Percentiles rank a stretch among this genome's conserved stretches.
These are phyloP conservation scores for Sinotaia quadrata DNA, from an alignment of 2,888 invertebrate genomes.

Conservation along the genomic window DNA sequence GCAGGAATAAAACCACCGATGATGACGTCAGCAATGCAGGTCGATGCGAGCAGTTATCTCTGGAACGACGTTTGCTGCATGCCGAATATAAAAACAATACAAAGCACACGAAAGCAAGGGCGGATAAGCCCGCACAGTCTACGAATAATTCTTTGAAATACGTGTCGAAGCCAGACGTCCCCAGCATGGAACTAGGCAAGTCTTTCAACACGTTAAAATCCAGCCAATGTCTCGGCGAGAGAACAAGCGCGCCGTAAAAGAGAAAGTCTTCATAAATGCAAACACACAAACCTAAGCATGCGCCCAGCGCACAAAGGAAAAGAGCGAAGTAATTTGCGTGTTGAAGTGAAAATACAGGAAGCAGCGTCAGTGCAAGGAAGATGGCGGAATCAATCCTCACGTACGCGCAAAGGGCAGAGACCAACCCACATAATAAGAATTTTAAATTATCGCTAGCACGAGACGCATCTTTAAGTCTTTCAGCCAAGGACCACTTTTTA, in stretches of 20 bases:
- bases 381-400: slow-evolving; percentile 49
- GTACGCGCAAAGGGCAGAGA: slow-evolving; percentile 38
- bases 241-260: slow-evolving; percentile 50
- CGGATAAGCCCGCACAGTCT: slow-evolving; percentile 13
- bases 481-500: slow-evolving; percentile 48
- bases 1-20: slow-evolving; percentile 34
- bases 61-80: not conserved
- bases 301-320: not conserved
- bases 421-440: slow-evolving; percentile 4
- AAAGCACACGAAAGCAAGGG: slow-evolving; percentile 7
- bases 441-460: not conserved
- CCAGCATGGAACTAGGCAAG: slow-evolving; percentile 42
- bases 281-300: slow-evolving; percentile 38
- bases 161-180: slow-evolving; percentile 17
- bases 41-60: not conserved
- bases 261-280: slow-evolving; percentile 50
- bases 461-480: slow-evolving; percentile 47
- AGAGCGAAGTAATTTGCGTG: not conserved
- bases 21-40: not conserved
- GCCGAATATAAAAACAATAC: not conserved
- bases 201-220: slow-evolving; percentile 54
- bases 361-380: slow-evolving; percentile 29
- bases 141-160: slow-evolving; percentile 38
- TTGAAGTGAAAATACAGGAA: slow-evolving; percentile 23
- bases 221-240: slow-evolving; percentile 60